phyloP scores from a whole-genome alignment of 2,888 invertebrate genomes.

The Cactoblastis cactorum region DNA sequence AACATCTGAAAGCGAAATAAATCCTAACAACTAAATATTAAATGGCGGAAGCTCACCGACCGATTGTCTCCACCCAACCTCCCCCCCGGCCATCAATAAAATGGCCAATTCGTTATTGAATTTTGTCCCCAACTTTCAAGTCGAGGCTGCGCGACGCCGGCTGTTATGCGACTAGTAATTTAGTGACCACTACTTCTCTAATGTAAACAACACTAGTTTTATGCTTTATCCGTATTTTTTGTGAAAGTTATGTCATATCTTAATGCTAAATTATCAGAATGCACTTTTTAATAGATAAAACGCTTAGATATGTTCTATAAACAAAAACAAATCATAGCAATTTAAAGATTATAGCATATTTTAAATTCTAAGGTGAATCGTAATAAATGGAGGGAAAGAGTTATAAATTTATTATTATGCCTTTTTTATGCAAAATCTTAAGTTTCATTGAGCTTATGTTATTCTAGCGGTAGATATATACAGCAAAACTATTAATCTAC shows the following conservation, averaged over 20 bases:
- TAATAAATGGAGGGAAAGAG: constrained; percentile 50
- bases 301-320: constrained; percentile 47
- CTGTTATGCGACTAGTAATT: constrained; percentile 64
- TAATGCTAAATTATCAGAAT: constrained; percentile 54
- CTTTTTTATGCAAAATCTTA: constrained; percentile 54
- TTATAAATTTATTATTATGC: constrained; percentile 57
- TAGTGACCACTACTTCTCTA: constrained; percentile 55
- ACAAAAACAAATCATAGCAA: constrained; percentile 44
- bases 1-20: constrained; percentile 43
- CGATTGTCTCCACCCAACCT: constrained; percentile 73
- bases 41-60: constrained; percentile 72
- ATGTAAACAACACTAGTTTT: constrained; percentile 66
- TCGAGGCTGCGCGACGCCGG: constrained; percentile 74
- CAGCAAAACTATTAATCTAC: constrained; percentile 68
- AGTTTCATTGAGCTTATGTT: constrained; percentile 64
- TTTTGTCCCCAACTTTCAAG: constrained; percentile 70
- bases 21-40: constrained; percentile 49
- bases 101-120: constrained; percentile 80
- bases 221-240: constrained; percentile 47
- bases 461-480: constrained; percentile 50
- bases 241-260: constrained; percentile 76
- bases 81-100: constrained; percentile 79
- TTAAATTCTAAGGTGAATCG: constrained; percentile 49
- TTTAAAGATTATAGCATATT: constrained; percentile 43
- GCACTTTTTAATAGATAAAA: constrained; percentile 43